These are phyloP conservation scores for Nannobrachium achirus DNA, from an alignment of 2,113 vertebrate genomes.

Conservation along the genomic window DNA sequence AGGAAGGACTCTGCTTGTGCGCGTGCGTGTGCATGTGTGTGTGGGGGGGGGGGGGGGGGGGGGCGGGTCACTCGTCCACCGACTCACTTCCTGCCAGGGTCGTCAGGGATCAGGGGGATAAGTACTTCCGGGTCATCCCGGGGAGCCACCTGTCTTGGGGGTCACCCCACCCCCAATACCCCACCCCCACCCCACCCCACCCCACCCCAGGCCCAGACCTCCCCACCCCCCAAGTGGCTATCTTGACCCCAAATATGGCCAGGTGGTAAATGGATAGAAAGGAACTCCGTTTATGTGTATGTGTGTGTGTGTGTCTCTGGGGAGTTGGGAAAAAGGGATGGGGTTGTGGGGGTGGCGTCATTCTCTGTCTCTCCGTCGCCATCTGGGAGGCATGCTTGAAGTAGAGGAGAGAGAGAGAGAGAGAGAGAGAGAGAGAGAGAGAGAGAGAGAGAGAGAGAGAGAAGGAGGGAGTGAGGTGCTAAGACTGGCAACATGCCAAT, in stretches of 20 bases:
- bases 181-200: too few relatives aligned
- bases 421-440: background rate
- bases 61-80: background rate
- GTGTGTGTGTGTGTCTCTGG: background rate
- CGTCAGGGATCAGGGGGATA: background rate
- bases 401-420: background rate
- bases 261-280: too few relatives aligned
- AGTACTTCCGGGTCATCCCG: too few relatives aligned
- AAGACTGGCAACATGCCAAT: slow-evolving; percentile 25
- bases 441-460: background rate
- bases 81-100: background rate
- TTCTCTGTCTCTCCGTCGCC: slow-evolving; percentile 3
- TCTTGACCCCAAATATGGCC: too few relatives aligned
- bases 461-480: slow-evolving; percentile 1
- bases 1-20: slow-evolving; percentile 67
- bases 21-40: background rate
- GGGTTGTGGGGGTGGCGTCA: slow-evolving; percentile 6
- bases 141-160: too few relatives aligned
- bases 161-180: too few relatives aligned
- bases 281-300: too few relatives aligned
- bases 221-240: too few relatives aligned
- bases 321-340: slow-evolving; percentile 3
- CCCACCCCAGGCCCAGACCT: too few relatives aligned
- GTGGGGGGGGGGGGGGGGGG: background rate
- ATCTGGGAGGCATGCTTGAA: slow-evolving; percentile 12